Percentiles rank a stretch among this genome's conserved stretches.
Conservation (phyloP, 2,797 vertebrate species). For the Sardinella longiceps region DNA sequence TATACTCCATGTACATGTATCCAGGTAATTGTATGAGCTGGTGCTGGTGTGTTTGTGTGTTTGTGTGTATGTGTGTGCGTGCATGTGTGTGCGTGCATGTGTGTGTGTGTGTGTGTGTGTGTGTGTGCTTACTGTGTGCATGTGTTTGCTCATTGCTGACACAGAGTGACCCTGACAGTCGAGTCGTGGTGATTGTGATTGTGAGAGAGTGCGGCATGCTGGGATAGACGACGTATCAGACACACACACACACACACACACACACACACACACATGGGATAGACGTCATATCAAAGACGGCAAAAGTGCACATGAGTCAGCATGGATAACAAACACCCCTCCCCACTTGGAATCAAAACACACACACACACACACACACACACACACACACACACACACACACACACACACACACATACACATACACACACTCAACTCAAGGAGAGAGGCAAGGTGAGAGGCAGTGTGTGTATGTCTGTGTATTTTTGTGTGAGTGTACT, state of each 20-base stretch:
- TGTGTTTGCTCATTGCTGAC: constrained; percentile 34
- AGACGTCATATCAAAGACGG: constrained; percentile 50
- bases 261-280: too few relatives aligned
- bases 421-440: too few relatives aligned
- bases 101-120: constrained; percentile 15
- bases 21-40: neutral
- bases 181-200: constrained; percentile 60
- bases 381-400: constrained; percentile 11
- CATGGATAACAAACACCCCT: neutral
- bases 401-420: constrained; percentile 53
- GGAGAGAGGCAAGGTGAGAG: too few relatives aligned
- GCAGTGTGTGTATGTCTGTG: too few relatives aligned
- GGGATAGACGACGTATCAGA: neutral
- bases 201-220: neutral
- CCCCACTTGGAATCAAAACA: neutral
- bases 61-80: constrained; percentile 2
- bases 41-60: neutral
- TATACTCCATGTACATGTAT: too few relatives aligned
- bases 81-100: neutral
- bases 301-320: constrained; percentile 70
- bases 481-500: too few relatives aligned
- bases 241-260: too few relatives aligned
- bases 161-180: constrained; percentile 57
- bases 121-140: neutral
- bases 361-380: constrained; percentile 40